Evolutionary conservation across 2,797 vertebrate species (phyloP).

Genomic region (Anas georgica): DNA sequence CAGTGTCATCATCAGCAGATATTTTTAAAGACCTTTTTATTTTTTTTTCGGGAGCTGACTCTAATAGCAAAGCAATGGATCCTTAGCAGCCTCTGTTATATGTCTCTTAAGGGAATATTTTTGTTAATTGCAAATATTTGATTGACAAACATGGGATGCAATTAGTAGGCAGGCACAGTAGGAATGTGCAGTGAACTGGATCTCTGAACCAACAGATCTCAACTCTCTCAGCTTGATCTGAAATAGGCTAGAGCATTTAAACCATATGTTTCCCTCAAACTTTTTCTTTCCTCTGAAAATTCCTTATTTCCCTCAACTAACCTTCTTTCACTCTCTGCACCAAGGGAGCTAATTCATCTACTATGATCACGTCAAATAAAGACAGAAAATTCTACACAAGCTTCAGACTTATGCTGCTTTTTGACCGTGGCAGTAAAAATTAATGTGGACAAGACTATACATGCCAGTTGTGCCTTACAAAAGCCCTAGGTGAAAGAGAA

Average conservation of each 20-base stretch:
- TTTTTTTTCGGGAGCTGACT: conserved; percentile 54
- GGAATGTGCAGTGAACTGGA: conserved; percentile 93
- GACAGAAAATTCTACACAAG: conserved; percentile 70
- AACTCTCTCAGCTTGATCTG: conserved; percentile 90
- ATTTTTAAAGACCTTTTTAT: conserved; percentile 72
- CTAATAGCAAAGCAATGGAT: conserved; percentile 75
- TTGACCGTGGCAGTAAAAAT: conserved; percentile 75
- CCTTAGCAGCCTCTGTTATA: conserved; percentile 78
- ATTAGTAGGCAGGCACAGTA: conserved; percentile 90
- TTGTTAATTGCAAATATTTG: conserved; percentile 90
- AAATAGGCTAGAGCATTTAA: conserved; percentile 86
- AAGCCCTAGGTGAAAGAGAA: conserved; percentile 65
- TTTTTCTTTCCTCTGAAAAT: conserved; percentile 74
- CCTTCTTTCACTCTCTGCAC: conserved; percentile 72
- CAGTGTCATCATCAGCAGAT: conserved; percentile 71
- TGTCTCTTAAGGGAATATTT: conserved; percentile 86
- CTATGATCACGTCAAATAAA: conserved; percentile 67
- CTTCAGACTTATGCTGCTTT: conserved; percentile 67
- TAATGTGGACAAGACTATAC: conserved; percentile 74
- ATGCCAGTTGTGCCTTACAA: conserved; percentile 66
- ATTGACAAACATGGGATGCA: conserved; percentile 97
- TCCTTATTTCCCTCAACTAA: conserved; percentile 79
- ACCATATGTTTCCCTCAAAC: conserved; percentile 92
- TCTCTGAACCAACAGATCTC: conserved; percentile 91
- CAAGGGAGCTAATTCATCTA: conserved; percentile 75